Percentiles rank a stretch among this genome's conserved stretches.
Conservation (phyloP, 2,797 vertebrate species). For the Hemibagrus guttatus region DNA sequence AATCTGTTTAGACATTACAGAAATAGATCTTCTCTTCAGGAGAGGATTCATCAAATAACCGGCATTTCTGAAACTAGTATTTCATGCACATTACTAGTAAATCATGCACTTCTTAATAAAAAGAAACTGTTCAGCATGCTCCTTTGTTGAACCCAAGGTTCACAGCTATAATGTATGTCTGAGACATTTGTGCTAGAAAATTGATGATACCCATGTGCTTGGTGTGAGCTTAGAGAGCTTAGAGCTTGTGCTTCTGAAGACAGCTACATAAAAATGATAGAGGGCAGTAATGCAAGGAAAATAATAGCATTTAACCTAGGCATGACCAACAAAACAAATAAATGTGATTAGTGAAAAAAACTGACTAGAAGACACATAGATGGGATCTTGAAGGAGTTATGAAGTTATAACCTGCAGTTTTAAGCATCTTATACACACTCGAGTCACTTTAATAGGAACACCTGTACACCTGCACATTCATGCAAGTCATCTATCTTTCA, state of each 20-base stretch:
- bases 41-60: background rate
- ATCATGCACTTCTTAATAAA: background rate
- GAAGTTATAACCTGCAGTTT: background rate
- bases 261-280: background rate
- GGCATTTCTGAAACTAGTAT: background rate
- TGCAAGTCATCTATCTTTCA: background rate
- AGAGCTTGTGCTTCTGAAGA: background rate
- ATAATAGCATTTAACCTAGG: background rate
- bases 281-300: constrained; percentile 5
- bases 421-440: background rate
- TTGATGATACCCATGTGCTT: background rate
- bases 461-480: background rate
- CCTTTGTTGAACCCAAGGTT: background rate
- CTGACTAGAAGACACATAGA: background rate
- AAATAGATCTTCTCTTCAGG: background rate
- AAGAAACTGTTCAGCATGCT: background rate
- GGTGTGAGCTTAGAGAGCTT: constrained; percentile 1
- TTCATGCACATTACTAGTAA: background rate
- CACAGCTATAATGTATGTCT: background rate
- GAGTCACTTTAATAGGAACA: background rate
- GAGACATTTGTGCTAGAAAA: background rate
- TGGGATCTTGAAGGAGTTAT: background rate
- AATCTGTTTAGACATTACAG: background rate
- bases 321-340: background rate
- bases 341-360: background rate